These are phyloP conservation scores for Ophion ellenae DNA, from an alignment of 2,888 invertebrate genomes.

Conservation along the genomic window DNA sequence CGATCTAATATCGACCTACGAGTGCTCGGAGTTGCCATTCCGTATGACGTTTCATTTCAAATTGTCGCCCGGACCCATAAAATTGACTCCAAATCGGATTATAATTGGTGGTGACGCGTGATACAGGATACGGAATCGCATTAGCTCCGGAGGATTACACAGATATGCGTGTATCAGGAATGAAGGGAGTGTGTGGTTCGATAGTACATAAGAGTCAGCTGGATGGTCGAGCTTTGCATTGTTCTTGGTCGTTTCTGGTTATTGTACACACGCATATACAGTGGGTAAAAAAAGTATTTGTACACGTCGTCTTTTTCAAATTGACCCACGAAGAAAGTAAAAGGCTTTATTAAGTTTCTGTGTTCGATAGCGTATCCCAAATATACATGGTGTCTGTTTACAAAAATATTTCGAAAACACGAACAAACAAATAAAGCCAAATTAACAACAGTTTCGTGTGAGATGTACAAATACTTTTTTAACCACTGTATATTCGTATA, in stretches of 20 bases:
- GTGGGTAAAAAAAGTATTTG: too few relatives aligned
- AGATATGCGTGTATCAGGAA: conserved; percentile 59
- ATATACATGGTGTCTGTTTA: too few relatives aligned
- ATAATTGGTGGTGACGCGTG: not conserved
- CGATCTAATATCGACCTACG: conserved; percentile 53
- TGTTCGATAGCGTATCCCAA: too few relatives aligned
- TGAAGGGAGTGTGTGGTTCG: conserved; percentile 6
- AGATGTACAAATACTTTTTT: too few relatives aligned
- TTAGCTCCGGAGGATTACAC: conserved; percentile 45
- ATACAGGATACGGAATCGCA: conserved; percentile 48
- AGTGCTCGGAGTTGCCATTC: conserved; percentile 54
- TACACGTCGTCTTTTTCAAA: too few relatives aligned
- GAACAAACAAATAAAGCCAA: too few relatives aligned
- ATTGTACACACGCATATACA: not conserved
- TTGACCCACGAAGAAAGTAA: too few relatives aligned
- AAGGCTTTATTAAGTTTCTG: too few relatives aligned
- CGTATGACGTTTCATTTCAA: conserved; percentile 17
- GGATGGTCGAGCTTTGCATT: conserved; percentile 29
- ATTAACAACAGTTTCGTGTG: too few relatives aligned
- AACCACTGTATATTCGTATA: too few relatives aligned
- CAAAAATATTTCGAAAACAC: too few relatives aligned
- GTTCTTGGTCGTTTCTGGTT: conserved; percentile 20
- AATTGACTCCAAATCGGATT: conserved; percentile 2
- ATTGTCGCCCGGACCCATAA: not conserved
- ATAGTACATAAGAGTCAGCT: conserved; percentile 21